Evolutionary conservation across 2,888 invertebrate genomes (phyloP).

Genomic region (Anthrax anthrax): DNA sequence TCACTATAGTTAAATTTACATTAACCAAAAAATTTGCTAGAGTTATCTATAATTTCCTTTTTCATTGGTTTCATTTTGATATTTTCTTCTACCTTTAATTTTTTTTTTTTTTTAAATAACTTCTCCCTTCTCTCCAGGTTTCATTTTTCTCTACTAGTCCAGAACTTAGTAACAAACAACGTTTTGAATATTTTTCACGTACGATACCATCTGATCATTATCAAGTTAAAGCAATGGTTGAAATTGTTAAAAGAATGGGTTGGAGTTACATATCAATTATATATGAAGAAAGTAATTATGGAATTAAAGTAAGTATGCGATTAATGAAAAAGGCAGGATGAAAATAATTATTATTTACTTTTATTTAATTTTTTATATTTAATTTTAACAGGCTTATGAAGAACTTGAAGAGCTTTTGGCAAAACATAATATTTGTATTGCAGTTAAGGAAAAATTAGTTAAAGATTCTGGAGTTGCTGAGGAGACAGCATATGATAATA

Average conservation of each 20-base stretch:
- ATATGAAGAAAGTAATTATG: conserved; percentile 92
- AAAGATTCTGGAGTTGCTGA: conserved; percentile 92
- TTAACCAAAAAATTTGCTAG: too few species aligned
- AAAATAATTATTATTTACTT: background rate
- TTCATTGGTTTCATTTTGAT: too few species aligned
- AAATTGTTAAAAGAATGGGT: conserved; percentile 68
- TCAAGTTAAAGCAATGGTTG: conserved; percentile 90
- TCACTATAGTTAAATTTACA: too few species aligned
- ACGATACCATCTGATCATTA: conserved; percentile 92
- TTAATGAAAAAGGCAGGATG: background rate
- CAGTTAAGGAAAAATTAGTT: conserved; percentile 83
- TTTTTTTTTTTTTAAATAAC: background rate
- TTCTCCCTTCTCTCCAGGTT: too few species aligned
- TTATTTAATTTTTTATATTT: background rate
- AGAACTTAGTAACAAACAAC: conserved; percentile 83
- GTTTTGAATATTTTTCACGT: conserved; percentile 86
- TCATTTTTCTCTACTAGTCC: conserved; percentile 93
- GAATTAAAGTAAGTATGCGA: conserved; percentile 59
- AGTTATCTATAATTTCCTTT: too few species aligned
- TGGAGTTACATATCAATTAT: conserved; percentile 94
- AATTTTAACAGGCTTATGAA: conserved; percentile 80
- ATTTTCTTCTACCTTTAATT: background rate
- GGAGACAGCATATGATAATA: conserved; percentile 73
- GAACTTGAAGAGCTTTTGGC: conserved; percentile 78
- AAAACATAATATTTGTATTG: conserved; percentile 78